Conservation (phyloP, 2,888 invertebrate species). For the Apodemia zela region DNA sequence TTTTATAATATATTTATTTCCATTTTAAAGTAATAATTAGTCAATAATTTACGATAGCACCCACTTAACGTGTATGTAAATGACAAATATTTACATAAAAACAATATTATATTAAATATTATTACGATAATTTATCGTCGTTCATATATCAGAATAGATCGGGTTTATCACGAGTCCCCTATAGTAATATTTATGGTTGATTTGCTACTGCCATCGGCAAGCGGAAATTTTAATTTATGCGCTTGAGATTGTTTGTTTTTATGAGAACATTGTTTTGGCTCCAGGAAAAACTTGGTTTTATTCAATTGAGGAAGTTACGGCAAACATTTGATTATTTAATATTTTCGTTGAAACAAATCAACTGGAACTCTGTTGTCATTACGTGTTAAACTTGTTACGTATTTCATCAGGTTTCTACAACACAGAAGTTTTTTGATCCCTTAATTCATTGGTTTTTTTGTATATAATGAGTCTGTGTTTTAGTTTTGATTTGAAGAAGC, state of each 20-base stretch:
- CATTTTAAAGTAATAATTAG: slow-evolving; percentile 6
- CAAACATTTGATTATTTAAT: slow-evolving; percentile 35
- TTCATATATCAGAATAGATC: slow-evolving; percentile 23
- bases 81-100: slow-evolving; percentile 3
- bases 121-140: slow-evolving; percentile 27
- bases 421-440: no score
- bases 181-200: slow-evolving; percentile 69
- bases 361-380: slow-evolving; percentile 16
- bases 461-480: no score
- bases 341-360: slow-evolving; percentile 21
- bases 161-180: slow-evolving; percentile 41
- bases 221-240: slow-evolving; percentile 79
- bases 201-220: slow-evolving; percentile 60
- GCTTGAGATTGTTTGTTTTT: slow-evolving; percentile 73
- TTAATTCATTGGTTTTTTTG: no score
- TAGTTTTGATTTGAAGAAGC: no score
- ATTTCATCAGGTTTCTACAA: no score
- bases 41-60: not conserved
- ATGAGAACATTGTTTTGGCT: slow-evolving; percentile 58
- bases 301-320: slow-evolving; percentile 63
- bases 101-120: slow-evolving; percentile 17
- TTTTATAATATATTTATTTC: slow-evolving; percentile 2
- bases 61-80: not conserved
- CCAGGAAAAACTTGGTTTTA: slow-evolving; percentile 53
- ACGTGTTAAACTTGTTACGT: not conserved